Evolutionary conservation across 2,797 vertebrate species (phyloP), one percentile per base, ranked within the genome.

Genomic region (Bradypus variegatus): DNA sequence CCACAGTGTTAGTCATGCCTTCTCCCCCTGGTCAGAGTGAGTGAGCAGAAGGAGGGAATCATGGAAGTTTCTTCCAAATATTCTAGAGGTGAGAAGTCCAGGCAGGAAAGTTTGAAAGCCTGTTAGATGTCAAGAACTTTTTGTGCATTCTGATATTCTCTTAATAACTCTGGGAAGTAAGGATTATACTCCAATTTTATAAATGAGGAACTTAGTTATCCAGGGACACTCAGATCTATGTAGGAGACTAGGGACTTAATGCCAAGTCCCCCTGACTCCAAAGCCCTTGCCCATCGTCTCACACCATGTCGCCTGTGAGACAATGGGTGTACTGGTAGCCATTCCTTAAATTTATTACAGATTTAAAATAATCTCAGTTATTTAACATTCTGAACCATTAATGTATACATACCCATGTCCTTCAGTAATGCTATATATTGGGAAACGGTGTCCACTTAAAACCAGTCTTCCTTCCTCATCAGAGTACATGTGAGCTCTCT

Each of bases 401-500:
- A 27, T 11, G 2, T 15, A 25, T 12, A 29, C 8, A 25, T 12
- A 29, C 8, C 8, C 8, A 2, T 29, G 12, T 15, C 45, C 14
- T 48, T 62, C 29, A 36, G 3, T 62, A 1, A 7, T 55, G 67
- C 16, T 67, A 41, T 45, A 8, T 29, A 6, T 19, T 45, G 60
- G 67, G 45, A 79, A 79, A 62, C 23, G 27, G 55, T 21, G 18
- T 58, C 55, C 55, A 58, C 55, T 21, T 8, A 21, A 19, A 21
- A 19, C 55, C 23, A 27, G 45, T 38, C 25, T 48, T 16, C 33
- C 67, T 69, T 75, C 14, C 27, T 48, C 19, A 19, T 21, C 6
- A 19, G 55, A 58, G 55, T 6, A 38, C 45, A 62, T 0, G 0
- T 14, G 50, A 33, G 2, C 19, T 23, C n/a, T 58, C 48, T 38